These are phyloP conservation scores for Atta cephalotes DNA, from an alignment of 1,140 invertebrate genomes.

Conservation along the genomic window DNA sequence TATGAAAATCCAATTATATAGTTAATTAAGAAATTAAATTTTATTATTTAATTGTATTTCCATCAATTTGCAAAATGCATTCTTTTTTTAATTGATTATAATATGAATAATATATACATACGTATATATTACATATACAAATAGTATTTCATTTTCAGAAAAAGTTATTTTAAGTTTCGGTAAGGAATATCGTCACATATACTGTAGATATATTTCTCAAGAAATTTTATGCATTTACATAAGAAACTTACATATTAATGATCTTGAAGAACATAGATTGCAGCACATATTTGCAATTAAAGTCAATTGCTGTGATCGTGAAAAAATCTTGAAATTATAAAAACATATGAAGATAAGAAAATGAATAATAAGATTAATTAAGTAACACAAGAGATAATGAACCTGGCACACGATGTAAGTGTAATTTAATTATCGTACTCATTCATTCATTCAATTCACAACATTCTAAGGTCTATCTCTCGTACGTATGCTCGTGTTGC, in stretches of 20 bases:
- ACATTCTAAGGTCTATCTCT: too few species aligned
- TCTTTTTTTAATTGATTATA: not conserved
- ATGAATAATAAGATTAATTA: not conserved
- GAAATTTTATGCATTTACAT: not conserved
- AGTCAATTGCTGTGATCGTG: not conserved
- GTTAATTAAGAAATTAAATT: not conserved
- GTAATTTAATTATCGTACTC: too few species aligned
- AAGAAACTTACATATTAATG: slow-evolving; percentile 12
- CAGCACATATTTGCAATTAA: not conserved
- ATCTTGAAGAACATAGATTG: not conserved
- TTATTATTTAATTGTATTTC: not conserved
- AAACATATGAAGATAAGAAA: not conserved
- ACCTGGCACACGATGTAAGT: too few species aligned
- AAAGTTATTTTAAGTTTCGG: slow-evolving; percentile 6
- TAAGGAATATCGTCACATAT: not conserved
- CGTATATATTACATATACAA: too few species aligned
- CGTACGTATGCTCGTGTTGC: too few species aligned
- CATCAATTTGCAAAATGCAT: not conserved
- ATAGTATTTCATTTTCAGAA: not conserved
- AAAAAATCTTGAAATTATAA: not conserved
- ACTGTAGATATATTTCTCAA: not conserved
- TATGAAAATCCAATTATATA: not conserved
- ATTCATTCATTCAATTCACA: too few species aligned
- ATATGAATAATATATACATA: not conserved
- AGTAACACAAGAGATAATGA: too few species aligned